Base-by-base conservation (phyloP, 2,113 vertebrate genomes). In the Pithys albifrons region DNA sequence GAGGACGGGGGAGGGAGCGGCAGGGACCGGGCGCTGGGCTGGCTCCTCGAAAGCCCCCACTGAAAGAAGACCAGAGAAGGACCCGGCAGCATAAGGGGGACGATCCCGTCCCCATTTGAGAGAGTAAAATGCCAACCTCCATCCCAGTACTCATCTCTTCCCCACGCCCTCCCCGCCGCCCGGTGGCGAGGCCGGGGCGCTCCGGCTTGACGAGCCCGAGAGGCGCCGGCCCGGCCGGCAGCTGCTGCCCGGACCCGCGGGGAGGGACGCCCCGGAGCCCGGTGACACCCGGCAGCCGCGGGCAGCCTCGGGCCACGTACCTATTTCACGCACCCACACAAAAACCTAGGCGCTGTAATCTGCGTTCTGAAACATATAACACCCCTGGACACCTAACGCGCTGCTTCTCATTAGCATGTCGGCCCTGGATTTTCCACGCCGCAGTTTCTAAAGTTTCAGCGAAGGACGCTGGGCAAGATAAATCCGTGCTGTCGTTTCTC, bases 401-500 rank as follows among this genome's bases (percentile, higher is more conserved):
- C 18, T 87, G 57, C 57, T 89, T 67, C 89, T 80, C 55, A 91
- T 94, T 85, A 93, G 92, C 93, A 61, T 54, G 41, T 83, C 74
- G 57, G 90, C 73, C 69, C 70, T 22, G 69, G 70, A 31, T 84
- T 74, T 91, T 90, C 86, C 83, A 54, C 87, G 64, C 94, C 55
- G 55, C 91, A 41, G 48, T 91, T 95, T 75, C 76, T 85, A 58
- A 98, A 96, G 64, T 97, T 93, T 88, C 58, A 58, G 37, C 27
- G 69, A 48, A 84, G 89, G 85, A 93, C 93, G 93, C 84, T 8
- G 88, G 91, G 96, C 85, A 87, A 90, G 90, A 94, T 92, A 94
- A 97, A 96, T 94, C 73, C 48, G 88, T 52, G 95, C 70, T 95
- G 93, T 74, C 86, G 89, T 93, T 82, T 97, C 84, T 91, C 81